Percentiles rank a stretch among this genome's conserved stretches.
These are phyloP conservation scores for Drosophila prostipennis DNA, from an alignment of 2,888 invertebrate species.

Conservation along the genomic window DNA sequence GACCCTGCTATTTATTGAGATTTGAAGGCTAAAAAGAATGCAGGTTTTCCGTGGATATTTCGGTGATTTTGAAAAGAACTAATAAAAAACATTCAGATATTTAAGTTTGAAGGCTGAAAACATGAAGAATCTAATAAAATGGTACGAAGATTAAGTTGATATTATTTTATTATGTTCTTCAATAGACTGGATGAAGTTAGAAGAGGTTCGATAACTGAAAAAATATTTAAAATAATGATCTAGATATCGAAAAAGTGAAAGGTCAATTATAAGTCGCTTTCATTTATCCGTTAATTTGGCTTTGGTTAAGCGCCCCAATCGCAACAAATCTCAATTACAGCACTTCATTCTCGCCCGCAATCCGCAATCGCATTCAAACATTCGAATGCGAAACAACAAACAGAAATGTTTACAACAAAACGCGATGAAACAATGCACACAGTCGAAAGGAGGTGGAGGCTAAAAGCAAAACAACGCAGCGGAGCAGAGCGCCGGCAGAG, in stretches of 20 bases:
- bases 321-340: conserved; percentile 35
- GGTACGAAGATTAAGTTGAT: neutral
- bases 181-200: too few species aligned
- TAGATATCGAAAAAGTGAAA: neutral
- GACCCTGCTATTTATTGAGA: neutral
- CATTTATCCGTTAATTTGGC: conserved; percentile 11
- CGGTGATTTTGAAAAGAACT: neutral
- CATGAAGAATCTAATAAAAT: neutral
- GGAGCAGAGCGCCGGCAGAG: conserved; percentile 55
- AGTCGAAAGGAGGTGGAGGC: conserved; percentile 75
- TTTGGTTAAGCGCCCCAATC: conserved; percentile 1
- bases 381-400: conserved; percentile 49
- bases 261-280: conserved; percentile 13
- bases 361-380: conserved; percentile 37
- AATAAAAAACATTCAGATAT: neutral
- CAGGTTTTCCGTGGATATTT: neutral
- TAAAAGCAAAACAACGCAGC: conserved; percentile 51
- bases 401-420: conserved; percentile 58
- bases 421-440: conserved; percentile 72
- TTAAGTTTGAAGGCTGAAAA: neutral
- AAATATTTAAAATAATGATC: too few species aligned
- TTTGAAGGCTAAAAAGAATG: neutral
- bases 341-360: conserved; percentile 30
- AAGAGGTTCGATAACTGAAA: too few species aligned
- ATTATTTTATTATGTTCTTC: too few species aligned